These are phyloP conservation scores for human (Homo sapiens) DNA, from an alignment of 2,113 vertebrate species.

Conservation along the genomic window GRCh38 chrY:23328501-23329000, in stretches of 20 bases:
- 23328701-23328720: no score
- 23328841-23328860: background rate
- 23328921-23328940: background rate
- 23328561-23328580: background rate
- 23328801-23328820: background rate
- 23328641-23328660: background rate
- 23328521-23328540: background rate
- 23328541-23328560: background rate
- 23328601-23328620: background rate
- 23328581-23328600: background rate
- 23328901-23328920: background rate
- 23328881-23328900: background rate
- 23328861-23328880: background rate
- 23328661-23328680: background rate
- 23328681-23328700: background rate
- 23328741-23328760: background rate
- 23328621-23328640: background rate
- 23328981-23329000: background rate
- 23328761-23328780: background rate
- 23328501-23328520: background rate
- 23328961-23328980: background rate
- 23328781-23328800: background rate
- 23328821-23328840: background rate
- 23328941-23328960: background rate
- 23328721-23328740: background rate